Evolutionary conservation across 92 coral and sea anemone species (phyloP).

Genomic region (Micromussa lordhowensis): DNA sequence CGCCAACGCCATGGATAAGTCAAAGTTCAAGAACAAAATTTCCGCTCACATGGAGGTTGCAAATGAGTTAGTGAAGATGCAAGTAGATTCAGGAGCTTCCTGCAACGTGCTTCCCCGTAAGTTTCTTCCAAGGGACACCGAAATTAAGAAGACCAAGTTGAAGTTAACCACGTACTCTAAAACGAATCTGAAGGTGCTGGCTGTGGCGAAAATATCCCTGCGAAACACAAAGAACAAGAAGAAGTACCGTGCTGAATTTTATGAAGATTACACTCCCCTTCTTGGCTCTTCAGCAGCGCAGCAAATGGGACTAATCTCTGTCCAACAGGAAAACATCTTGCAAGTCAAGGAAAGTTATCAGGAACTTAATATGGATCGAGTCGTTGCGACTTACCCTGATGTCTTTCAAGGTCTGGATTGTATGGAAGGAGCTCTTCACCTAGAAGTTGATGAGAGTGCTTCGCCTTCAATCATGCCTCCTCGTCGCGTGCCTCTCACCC

Average conservation of each 20-base stretch:
- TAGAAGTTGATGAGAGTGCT: conserved; percentile 1
- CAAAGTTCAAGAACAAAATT: conserved; percentile 14
- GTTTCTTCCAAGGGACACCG: conserved; percentile 21
- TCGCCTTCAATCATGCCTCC: conserved; percentile 27
- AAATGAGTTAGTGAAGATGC: conserved; percentile 34
- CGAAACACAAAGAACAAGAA: conserved; percentile 35
- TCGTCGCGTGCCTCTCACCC: conserved; percentile 14
- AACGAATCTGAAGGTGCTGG: conserved; percentile 28
- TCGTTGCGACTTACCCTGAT: background rate
- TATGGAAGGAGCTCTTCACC: conserved; percentile 26
- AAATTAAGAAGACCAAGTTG: conserved; percentile 9
- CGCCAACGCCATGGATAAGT: conserved; percentile 15
- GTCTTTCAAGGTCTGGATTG: background rate
- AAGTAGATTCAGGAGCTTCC: conserved; percentile 55
- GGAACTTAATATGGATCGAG: conserved; percentile 30
- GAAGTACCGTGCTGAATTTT: conserved; percentile 29
- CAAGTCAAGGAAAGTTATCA: conserved; percentile 1
- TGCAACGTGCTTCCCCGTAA: conserved; percentile 45
- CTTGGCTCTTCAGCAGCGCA: too few relatives aligned
- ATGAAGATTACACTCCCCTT: conserved; percentile 43
- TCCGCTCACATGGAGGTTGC: conserved; percentile 29
- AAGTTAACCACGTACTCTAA: conserved; percentile 34
- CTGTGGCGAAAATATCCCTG: conserved; percentile 30
- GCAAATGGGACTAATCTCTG: too few relatives aligned
- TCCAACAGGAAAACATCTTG: too few relatives aligned